Conservation (phyloP, 2,113 vertebrate species). For the Actinemys pallida region DNA sequence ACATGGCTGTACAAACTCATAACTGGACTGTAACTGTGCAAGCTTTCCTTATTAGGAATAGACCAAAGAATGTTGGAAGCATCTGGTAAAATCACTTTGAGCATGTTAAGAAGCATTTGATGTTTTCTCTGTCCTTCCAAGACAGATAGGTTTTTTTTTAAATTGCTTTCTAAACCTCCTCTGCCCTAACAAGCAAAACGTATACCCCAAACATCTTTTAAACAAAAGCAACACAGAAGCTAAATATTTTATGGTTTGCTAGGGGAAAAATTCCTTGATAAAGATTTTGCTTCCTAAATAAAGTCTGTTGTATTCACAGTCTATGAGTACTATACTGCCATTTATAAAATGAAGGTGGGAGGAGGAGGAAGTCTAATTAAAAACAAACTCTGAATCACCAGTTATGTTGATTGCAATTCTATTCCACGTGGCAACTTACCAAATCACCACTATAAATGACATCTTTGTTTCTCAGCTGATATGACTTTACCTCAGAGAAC, state of each 20-base stretch:
- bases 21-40: constrained; percentile 61
- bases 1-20: constrained; percentile 48
- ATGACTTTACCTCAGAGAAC: background rate
- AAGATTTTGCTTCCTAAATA: constrained; percentile 62
- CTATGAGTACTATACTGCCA: constrained; percentile 39
- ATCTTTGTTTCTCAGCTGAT: constrained; percentile 41
- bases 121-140: constrained; percentile 23
- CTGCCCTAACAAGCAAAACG: constrained; percentile 18
- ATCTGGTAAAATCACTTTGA: constrained; percentile 49
- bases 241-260: constrained; percentile 46
- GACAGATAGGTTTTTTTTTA: background rate
- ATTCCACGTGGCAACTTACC: constrained; percentile 21
- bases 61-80: constrained; percentile 62
- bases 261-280: constrained; percentile 34
- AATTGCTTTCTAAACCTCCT: constrained; percentile 48
- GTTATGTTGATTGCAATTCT: constrained; percentile 38
- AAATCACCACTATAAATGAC: constrained; percentile 51
- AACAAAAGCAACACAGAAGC: constrained; percentile 40
- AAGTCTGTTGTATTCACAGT: constrained; percentile 44
- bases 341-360: constrained; percentile 13
- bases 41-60: constrained; percentile 71
- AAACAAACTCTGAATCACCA: constrained; percentile 64
- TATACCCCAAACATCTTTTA: constrained; percentile 15
- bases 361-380: constrained; percentile 39
- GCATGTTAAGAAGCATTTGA: constrained; percentile 36